phyloP scores from a whole-genome alignment of 2,888 invertebrate genomes.

The Napeogenes sylphis region DNA sequence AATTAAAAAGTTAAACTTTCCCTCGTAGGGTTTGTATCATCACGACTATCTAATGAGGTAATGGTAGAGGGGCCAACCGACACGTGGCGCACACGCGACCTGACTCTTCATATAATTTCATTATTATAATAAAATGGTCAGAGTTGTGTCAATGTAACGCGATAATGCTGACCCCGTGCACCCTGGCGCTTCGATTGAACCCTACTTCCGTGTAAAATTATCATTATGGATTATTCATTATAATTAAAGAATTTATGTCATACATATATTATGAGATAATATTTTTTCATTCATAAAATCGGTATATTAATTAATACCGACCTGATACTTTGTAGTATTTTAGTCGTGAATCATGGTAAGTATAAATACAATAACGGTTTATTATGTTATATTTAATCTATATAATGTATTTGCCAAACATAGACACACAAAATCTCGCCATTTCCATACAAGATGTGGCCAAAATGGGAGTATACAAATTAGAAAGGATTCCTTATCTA shows the following conservation, averaged over 20 bases:
- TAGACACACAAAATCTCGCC: no score
- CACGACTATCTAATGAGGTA: constrained; percentile 68
- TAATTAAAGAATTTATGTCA: not conserved
- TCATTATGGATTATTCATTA: constrained; percentile 9
- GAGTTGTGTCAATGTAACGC: constrained; percentile 68
- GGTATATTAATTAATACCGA: no score
- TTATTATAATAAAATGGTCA: constrained; percentile 72
- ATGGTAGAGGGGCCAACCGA: constrained; percentile 50
- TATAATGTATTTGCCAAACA: no score
- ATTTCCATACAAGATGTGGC: no score
- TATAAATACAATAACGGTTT: no score
- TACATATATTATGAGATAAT: not conserved
- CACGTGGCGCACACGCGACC: constrained; percentile 57
- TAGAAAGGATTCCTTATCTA: no score
- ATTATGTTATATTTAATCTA: no score
- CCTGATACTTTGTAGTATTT: no score
- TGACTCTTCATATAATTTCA: constrained; percentile 62
- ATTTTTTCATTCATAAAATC: no score
- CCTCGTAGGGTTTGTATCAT: constrained; percentile 49
- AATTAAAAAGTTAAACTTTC: constrained; percentile 69
- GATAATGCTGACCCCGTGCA: constrained; percentile 49
- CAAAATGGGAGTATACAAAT: no score
- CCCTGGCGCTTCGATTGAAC: constrained; percentile 28
- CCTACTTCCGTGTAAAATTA: constrained; percentile 24
- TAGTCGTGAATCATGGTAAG: no score